Evolutionary conservation across 1,140 invertebrate species (phyloP).

Genomic region (Eurosta solidaginis): DNA sequence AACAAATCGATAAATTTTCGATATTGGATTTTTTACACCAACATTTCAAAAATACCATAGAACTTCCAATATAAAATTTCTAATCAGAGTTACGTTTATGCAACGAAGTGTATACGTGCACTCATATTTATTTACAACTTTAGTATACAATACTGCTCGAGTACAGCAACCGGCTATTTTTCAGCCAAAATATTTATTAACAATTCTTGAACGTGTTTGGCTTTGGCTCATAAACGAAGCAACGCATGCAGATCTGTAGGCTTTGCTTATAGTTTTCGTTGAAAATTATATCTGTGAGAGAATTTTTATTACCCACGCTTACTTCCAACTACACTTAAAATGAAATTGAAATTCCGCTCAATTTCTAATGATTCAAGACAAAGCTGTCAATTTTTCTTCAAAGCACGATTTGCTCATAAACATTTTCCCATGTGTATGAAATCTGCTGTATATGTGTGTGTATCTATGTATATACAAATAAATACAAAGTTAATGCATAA

Average conservation of each 20-base stretch:
- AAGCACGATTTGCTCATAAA: slow-evolving; percentile 22
- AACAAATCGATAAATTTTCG: no score
- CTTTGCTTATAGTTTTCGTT: background rate
- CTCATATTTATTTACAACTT: no score
- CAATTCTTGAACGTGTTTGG: background rate
- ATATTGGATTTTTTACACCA: no score
- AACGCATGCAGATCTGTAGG: slow-evolving; percentile 1
- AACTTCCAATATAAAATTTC: no score
- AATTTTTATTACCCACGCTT: slow-evolving; percentile 15
- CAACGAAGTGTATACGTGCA: no score
- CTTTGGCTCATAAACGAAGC: background rate
- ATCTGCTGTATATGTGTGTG: no score
- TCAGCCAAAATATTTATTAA: background rate
- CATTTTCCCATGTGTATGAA: slow-evolving; percentile 18
- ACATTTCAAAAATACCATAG: no score
- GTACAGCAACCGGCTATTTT: background rate
- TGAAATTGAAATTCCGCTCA: slow-evolving; percentile 23
- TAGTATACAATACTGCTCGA: no score
- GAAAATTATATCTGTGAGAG: slow-evolving; percentile 28
- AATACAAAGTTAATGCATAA: background rate
- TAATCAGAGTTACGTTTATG: no score
- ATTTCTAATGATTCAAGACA: background rate
- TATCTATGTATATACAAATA: background rate
- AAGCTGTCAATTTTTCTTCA: slow-evolving; percentile 6
- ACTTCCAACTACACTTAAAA: background rate